A percentile compares a stretch with the other conserved stretches of the same genome.
phyloP scores from a whole-genome alignment of 2,113 vertebrate genomes.

The Oplegnathus fasciatus region DNA sequence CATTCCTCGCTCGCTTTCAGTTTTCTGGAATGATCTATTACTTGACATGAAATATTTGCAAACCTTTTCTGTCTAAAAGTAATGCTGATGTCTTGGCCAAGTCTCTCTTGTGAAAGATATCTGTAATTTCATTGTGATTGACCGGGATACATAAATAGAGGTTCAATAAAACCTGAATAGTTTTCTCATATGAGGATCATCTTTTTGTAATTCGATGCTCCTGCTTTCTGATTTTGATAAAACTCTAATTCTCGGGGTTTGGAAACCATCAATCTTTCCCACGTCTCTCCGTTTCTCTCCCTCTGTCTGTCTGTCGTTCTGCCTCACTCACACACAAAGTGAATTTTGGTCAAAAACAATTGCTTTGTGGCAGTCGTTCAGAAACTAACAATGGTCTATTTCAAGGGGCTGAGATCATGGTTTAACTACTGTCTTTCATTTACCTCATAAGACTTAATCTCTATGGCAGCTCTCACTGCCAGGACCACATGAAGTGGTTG shows the following conservation, averaged over 20 bases:
- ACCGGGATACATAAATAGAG: slow-evolving; percentile 27
- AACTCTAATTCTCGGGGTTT: slow-evolving; percentile 23
- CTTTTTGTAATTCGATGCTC: slow-evolving; percentile 35
- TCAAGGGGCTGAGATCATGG: slow-evolving; percentile 71
- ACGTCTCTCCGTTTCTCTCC: slow-evolving; percentile 33
- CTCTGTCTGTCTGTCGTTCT: slow-evolving; percentile 12
- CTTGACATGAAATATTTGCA: slow-evolving; percentile 14
- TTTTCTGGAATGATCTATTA: slow-evolving; percentile 21
- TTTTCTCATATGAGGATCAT: slow-evolving; percentile 18
- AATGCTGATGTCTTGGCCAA: background rate
- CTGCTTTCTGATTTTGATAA: slow-evolving; percentile 49
- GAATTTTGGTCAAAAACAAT: slow-evolving; percentile 65
- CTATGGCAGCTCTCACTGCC: slow-evolving; percentile 50
- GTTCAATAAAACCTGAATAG: slow-evolving; percentile 9
- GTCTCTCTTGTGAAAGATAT: slow-evolving; percentile 5
- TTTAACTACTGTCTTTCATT: slow-evolving; percentile 81
- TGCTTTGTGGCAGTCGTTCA: slow-evolving; percentile 69
- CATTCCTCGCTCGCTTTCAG: background rate
- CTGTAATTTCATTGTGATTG: slow-evolving; percentile 27
- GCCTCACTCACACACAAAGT: slow-evolving; percentile 22
- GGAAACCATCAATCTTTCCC: slow-evolving; percentile 53
- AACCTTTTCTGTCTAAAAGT: slow-evolving; percentile 3
- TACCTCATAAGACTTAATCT: slow-evolving; percentile 75
- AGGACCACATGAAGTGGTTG: slow-evolving; percentile 61
- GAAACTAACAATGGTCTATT: slow-evolving; percentile 75